Conservation (phyloP, 1,140 invertebrate genomes). For the Phenacoccus solenopsis region DNA sequence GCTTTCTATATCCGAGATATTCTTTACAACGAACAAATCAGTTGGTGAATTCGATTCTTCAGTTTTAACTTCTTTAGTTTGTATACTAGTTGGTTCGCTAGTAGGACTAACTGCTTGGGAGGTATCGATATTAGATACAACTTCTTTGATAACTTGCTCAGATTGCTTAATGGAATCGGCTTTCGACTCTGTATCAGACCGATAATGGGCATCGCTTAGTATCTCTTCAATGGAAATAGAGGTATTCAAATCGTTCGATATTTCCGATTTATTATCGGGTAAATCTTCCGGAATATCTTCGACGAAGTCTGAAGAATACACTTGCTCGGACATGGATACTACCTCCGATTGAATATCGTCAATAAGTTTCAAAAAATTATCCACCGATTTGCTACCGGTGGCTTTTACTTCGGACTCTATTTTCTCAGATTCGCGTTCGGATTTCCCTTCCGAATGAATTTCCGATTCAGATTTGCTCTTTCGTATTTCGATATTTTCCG, state of each 20-base stretch:
- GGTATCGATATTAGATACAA: background rate
- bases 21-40: background rate
- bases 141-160: background rate
- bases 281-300: slow-evolving; percentile 7
- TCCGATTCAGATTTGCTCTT: background rate
- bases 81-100: background rate
- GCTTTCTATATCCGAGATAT: slow-evolving; percentile 1
- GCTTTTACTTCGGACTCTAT: background rate
- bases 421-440: background rate
- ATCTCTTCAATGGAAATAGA: background rate
- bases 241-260: background rate
- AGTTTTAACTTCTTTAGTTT: background rate
- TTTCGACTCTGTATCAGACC: background rate
- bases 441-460: background rate
- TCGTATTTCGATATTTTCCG: background rate
- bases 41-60: background rate
- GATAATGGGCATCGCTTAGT: background rate
- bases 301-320: background rate
- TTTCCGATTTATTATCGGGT: background rate
- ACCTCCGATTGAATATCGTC: background rate
- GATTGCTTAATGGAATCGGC: background rate
- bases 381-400: background rate
- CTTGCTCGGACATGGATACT: background rate
- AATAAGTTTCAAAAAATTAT: background rate
- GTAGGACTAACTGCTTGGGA: background rate